A percentile compares a stretch with the other conserved stretches of the same genome.
These are phyloP conservation scores for Drosophila mayaguana DNA, from an alignment of 2,888 invertebrate genomes.

Conservation along the genomic window DNA sequence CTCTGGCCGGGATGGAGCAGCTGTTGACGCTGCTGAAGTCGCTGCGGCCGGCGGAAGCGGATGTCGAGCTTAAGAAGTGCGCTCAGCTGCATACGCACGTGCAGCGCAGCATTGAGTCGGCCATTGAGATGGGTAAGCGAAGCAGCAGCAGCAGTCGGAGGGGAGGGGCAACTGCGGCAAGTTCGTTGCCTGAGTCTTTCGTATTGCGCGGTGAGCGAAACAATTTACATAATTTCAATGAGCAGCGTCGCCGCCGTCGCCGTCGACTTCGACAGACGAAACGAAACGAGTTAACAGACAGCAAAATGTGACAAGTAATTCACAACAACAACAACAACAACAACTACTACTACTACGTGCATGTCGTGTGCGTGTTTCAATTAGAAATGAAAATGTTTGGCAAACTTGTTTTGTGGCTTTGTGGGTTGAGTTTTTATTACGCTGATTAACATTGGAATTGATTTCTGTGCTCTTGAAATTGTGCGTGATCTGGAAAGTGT, in stretches of 20 bases:
- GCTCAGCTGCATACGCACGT: constrained; percentile 86
- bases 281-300: constrained; percentile 48
- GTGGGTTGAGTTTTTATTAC: constrained; percentile 65
- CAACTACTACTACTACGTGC: constrained; percentile 14
- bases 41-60: constrained; percentile 87
- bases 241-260: constrained; percentile 27
- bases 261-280: constrained; percentile 26
- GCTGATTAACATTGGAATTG: constrained; percentile 59
- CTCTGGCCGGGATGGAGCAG: constrained; percentile 88
- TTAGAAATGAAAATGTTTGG: constrained; percentile 72
- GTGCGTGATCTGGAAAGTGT: background rate
- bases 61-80: constrained; percentile 86
- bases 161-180: constrained; percentile 15
- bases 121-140: constrained; percentile 86
- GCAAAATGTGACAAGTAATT: constrained; percentile 63
- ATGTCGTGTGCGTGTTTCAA: constrained; percentile 64
- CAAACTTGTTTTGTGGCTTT: constrained; percentile 68
- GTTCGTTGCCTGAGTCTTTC: constrained; percentile 69
- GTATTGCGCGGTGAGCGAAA: constrained; percentile 37
- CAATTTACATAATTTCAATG: constrained; percentile 73
- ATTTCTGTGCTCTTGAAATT: constrained; percentile 35
- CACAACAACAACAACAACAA: constrained; percentile 35
- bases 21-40: constrained; percentile 87
- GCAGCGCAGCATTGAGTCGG: constrained; percentile 85
- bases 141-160: background rate